Evolutionary conservation across 2,888 invertebrate genomes (phyloP).

Genomic region (Drosophila cyrtoloma): DNA sequence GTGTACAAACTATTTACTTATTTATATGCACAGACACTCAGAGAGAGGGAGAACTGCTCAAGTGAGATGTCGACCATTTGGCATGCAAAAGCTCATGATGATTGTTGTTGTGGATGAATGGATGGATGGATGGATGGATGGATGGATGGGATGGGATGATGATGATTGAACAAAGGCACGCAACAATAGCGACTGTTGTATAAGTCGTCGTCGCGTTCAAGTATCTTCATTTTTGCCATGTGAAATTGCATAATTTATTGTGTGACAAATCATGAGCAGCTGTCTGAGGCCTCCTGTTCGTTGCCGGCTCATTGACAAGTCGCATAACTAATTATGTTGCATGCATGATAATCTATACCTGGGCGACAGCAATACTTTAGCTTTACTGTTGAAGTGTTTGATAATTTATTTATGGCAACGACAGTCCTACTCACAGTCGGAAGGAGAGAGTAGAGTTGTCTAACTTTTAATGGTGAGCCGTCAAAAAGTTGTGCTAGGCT

Average conservation of each 20-base stretch:
- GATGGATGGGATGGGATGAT: constrained; percentile 32
- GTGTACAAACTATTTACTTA: constrained; percentile 71
- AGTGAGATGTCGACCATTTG: constrained; percentile 58
- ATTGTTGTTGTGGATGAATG: constrained; percentile 15
- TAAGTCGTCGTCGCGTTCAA: constrained; percentile 28
- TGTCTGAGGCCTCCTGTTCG: constrained; percentile 7
- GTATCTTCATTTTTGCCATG: constrained; percentile 73
- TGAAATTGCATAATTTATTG: constrained; percentile 80
- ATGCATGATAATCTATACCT: constrained; percentile 44
- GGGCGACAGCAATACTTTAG: constrained; percentile 42
- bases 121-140: constrained; percentile 1
- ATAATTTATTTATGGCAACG: constrained; percentile 53
- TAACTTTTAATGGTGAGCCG: constrained; percentile 37
- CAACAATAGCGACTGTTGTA: constrained; percentile 55
- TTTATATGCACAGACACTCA: constrained; percentile 52
- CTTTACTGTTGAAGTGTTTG: constrained; percentile 37
- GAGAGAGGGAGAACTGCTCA: neutral
- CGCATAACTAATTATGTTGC: constrained; percentile 63
- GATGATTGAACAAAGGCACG: constrained; percentile 78
- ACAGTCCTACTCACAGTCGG: constrained; percentile 17
- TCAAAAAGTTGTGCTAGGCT: constrained; percentile 11
- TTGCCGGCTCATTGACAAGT: constrained; percentile 20
- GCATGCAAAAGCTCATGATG: constrained; percentile 63
- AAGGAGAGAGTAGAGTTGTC: neutral
- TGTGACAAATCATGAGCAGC: constrained; percentile 75